Conservation (phyloP, 1,140 invertebrate genomes). For the Philopotamus ludificatus region DNA sequence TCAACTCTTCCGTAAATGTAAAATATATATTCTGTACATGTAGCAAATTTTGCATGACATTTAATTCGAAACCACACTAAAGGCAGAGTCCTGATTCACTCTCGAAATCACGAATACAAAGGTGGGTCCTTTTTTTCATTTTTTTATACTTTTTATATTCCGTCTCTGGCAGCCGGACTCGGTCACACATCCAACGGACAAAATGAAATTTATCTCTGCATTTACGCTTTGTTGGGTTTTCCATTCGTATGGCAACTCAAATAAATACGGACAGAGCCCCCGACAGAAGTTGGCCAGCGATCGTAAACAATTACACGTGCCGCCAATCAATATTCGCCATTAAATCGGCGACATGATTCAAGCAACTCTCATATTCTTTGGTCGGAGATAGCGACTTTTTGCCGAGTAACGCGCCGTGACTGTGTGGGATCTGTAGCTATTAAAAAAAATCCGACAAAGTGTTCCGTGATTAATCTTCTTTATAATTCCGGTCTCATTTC, state of each 20-base stretch:
- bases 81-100: too few relatives aligned
- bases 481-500: slow-evolving; percentile 33
- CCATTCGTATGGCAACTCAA: slow-evolving; percentile 12
- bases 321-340: too few relatives aligned
- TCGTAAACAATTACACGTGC: not conserved
- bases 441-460: slow-evolving; percentile 29
- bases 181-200: slow-evolving; percentile 4
- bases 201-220: slow-evolving; percentile 18
- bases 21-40: too few relatives aligned
- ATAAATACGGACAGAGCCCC: slow-evolving; percentile 12
- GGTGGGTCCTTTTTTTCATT: too few relatives aligned
- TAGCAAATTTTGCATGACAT: too few relatives aligned
- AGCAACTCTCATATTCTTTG: too few relatives aligned
- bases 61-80: too few relatives aligned
- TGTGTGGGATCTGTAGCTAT: not conserved
- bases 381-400: not conserved
- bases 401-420: not conserved
- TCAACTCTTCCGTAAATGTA: too few relatives aligned
- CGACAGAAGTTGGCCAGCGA: not conserved
- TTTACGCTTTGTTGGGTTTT: slow-evolving; percentile 21
- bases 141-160: too few relatives aligned
- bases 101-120: too few relatives aligned
- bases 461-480: slow-evolving; percentile 30
- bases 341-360: too few relatives aligned
- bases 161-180: not conserved